Percentiles rank a stretch among this genome's conserved stretches.
Evolutionary conservation across 2,113 vertebrate genomes (phyloP).

Genomic region (Pachyramphus minor): DNA sequence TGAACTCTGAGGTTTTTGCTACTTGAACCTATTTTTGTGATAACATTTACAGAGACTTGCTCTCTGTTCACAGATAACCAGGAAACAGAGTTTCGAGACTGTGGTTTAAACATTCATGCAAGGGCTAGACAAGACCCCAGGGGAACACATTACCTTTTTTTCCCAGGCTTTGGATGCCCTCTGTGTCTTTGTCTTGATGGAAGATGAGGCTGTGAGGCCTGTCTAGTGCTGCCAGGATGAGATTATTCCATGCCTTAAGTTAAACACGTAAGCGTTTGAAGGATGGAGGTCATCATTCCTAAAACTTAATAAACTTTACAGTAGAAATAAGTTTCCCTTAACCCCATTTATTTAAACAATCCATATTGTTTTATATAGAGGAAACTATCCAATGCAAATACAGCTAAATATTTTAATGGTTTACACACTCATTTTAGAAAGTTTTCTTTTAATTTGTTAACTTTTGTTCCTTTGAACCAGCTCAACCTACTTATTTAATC

Average conservation of each 20-base stretch:
- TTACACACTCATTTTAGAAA: constrained; percentile 79
- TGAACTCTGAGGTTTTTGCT: not conserved
- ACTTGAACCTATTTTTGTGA: not conserved
- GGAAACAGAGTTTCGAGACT: not conserved
- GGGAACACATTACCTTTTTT: not conserved
- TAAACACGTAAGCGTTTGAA: constrained; percentile 31
- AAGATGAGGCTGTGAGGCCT: not conserved
- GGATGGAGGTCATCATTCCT: constrained; percentile 69
- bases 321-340: constrained; percentile 66
- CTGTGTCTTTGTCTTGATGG: not conserved
- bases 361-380: constrained; percentile 71
- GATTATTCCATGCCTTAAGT: constrained; percentile 29
- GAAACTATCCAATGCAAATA: constrained; percentile 70
- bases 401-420: constrained; percentile 79
- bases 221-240: not conserved
- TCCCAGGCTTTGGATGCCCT: not conserved
- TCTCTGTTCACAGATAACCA: not conserved
- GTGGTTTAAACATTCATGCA: not conserved
- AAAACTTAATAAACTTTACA: constrained; percentile 64
- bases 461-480: constrained; percentile 75
- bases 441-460: constrained; percentile 81
- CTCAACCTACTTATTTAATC: constrained; percentile 78
- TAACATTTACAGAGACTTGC: not conserved
- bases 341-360: constrained; percentile 70
- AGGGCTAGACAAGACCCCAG: not conserved